Conservation (phyloP, 2,113 vertebrate genomes). For the Rhodinocichla rosea region DNA sequence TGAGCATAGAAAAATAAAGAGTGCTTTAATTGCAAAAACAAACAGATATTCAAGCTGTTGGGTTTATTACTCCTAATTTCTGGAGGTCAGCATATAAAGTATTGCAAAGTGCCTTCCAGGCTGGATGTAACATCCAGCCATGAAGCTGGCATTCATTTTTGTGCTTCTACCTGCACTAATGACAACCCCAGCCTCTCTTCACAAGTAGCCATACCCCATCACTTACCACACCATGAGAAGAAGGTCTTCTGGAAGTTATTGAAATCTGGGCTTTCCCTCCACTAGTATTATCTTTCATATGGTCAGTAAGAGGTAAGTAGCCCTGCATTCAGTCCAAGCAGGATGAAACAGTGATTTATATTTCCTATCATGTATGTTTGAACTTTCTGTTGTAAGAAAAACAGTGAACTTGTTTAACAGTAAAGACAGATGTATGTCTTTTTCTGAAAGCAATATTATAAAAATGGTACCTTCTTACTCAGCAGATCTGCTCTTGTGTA, state of each 20-base stretch:
- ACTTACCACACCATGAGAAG: not conserved
- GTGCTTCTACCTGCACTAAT: not conserved
- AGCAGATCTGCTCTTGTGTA: not conserved
- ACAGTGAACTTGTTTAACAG: not conserved
- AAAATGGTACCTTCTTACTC: slow-evolving; percentile 5
- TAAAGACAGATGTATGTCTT: not conserved
- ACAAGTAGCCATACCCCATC: not conserved
- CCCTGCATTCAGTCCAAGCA: not conserved
- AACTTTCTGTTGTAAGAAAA: not conserved
- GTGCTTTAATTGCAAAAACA: not conserved
- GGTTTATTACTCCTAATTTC: not conserved
- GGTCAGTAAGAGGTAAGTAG: not conserved
- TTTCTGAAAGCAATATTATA: not conserved
- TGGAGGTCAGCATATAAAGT: not conserved
- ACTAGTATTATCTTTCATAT: not conserved
- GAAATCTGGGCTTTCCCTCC: not conserved
- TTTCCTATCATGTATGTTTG: not conserved
- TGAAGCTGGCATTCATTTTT: not conserved
- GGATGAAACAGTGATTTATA: not conserved
- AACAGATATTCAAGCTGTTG: not conserved
- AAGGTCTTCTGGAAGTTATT: not conserved
- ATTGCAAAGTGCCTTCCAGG: not conserved
- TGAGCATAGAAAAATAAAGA: not conserved
- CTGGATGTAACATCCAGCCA: not conserved
- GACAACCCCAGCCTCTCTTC: not conserved